These are phyloP conservation scores for Eupristina koningsbergeri DNA, from an alignment of 1,140 invertebrate species.

Conservation along the genomic window DNA sequence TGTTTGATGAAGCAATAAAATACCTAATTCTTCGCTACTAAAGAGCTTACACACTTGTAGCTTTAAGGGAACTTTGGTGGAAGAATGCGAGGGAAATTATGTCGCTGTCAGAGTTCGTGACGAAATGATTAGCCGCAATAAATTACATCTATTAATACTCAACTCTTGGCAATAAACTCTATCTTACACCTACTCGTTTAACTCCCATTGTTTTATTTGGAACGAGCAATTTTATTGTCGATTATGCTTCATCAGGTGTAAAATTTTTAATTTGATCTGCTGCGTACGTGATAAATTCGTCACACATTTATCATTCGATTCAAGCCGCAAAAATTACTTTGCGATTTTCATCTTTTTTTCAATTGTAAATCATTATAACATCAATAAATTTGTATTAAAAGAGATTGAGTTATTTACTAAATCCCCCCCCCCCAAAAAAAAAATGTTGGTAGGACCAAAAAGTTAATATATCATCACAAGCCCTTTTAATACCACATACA, in stretches of 20 bases:
- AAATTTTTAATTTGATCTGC: not conserved
- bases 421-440: too few species aligned
- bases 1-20: not conserved
- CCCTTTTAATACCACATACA: too few species aligned
- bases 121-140: not conserved
- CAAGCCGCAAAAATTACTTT: not conserved
- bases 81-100: not conserved
- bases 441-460: too few species aligned
- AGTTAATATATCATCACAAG: too few species aligned
- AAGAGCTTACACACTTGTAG: not conserved
- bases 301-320: too few species aligned
- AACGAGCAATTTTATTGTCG: not conserved
- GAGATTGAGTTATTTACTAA: too few species aligned
- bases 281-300: too few species aligned
- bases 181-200: not conserved
- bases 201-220: not conserved
- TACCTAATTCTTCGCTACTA: not conserved
- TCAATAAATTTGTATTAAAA: too few species aligned
- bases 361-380: too few species aligned
- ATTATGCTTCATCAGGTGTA: not conserved
- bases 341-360: too few species aligned
- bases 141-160: not conserved
- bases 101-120: not conserved
- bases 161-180: not conserved
- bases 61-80: not conserved